These are phyloP conservation scores for Phyto melanocephala DNA, from an alignment of 2,888 invertebrate genomes.

Conservation along the genomic window DNA sequence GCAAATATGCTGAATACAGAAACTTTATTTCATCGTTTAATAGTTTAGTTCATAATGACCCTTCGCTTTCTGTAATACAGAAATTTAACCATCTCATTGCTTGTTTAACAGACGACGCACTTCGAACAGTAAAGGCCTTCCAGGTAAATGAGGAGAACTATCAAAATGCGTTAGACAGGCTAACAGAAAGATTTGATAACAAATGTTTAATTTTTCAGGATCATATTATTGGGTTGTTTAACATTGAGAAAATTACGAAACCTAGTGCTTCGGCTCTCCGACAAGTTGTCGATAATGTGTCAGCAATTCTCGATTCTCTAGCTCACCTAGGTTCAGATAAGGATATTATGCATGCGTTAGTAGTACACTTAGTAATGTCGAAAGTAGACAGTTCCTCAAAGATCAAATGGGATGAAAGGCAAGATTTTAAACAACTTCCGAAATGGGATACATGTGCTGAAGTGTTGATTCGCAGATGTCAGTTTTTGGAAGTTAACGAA, in stretches of 20 bases:
- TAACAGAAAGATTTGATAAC: not conserved
- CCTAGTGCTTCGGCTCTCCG: not conserved
- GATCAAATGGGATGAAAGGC: not conserved
- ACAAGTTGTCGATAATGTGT: not conserved
- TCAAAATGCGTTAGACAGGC: not conserved
- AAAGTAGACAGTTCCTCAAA: not conserved
- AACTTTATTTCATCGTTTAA: not conserved
- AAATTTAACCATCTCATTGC: constrained; percentile 35
- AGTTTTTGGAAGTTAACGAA: not conserved
- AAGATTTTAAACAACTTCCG: not conserved
- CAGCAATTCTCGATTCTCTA: not conserved
- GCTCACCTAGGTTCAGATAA: not conserved
- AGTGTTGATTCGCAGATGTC: not conserved
- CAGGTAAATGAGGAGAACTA: constrained; percentile 7
- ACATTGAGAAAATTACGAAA: not conserved
- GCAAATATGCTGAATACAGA: constrained; percentile 35
- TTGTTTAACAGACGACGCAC: not conserved
- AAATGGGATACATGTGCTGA: not conserved
- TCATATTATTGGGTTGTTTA: not conserved
- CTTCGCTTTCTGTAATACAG: constrained; percentile 33
- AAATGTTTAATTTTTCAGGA: not conserved
- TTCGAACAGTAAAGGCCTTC: not conserved
- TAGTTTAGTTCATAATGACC: constrained; percentile 1
- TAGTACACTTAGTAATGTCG: not conserved
- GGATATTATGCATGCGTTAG: not conserved